Conservation (phyloP, 2,113 vertebrate species). For the Cygnus atratus region DNA sequence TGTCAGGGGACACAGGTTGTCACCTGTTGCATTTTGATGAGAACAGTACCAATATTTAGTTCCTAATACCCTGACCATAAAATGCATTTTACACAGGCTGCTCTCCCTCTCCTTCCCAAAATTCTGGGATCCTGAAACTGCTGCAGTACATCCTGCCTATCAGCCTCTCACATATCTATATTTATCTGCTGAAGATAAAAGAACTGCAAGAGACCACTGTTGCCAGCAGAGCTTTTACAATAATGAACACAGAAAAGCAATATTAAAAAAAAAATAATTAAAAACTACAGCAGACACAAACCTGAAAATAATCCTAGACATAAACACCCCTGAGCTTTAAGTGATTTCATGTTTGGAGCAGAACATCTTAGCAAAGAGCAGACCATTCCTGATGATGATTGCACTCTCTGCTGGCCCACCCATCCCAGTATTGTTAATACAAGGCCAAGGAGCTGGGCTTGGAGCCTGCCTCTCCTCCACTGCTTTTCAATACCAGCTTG, state of each 20-base stretch:
- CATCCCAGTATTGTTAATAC: neutral
- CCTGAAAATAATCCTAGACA: neutral
- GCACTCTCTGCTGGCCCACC: neutral
- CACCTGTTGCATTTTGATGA: neutral
- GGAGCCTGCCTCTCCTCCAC: neutral
- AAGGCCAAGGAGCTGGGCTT: neutral
- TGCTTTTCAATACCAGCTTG: neutral
- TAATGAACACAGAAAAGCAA: neutral
- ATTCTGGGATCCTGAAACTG: neutral
- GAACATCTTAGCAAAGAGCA: neutral
- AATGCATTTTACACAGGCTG: neutral
- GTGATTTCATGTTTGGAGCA: neutral
- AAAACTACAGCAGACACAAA: neutral
- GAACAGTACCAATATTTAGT: neutral
- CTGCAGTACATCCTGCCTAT: too few species aligned
- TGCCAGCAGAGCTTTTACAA: neutral
- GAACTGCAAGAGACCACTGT: neutral
- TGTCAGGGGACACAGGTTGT: neutral
- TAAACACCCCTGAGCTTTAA: neutral
- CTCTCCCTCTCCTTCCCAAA: neutral
- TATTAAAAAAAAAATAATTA: neutral
- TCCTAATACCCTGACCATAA: neutral
- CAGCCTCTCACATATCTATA: neutral
- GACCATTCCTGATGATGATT: accelerated
- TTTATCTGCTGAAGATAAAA: neutral